A percentile compares a stretch with the other conserved stretches of the same genome.
Evolutionary conservation across 1,140 invertebrate species (phyloP).

Genomic region (Theocolax elegans): DNA sequence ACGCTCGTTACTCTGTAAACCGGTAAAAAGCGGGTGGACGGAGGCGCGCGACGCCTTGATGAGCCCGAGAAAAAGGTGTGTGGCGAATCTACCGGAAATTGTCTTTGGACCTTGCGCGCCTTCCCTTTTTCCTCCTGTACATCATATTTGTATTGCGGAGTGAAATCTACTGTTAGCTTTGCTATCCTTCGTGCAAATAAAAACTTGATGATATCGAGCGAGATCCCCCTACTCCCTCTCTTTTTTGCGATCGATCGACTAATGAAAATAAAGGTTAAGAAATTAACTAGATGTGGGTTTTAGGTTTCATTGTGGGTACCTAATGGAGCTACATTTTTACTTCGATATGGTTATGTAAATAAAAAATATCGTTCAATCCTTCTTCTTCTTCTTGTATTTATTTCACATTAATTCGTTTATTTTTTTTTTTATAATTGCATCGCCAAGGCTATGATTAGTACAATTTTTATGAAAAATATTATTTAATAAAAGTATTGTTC

Average conservation of each 20-base stretch:
- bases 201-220: not conserved
- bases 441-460: too few species aligned
- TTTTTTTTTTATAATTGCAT: too few species aligned
- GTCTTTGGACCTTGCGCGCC: slow-evolving; percentile 12
- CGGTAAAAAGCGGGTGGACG: not conserved
- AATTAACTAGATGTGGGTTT: too few species aligned
- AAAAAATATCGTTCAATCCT: too few species aligned
- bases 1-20: slow-evolving; percentile 2
- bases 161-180: not conserved
- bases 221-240: not conserved
- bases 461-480: too few species aligned
- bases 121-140: not conserved
- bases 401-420: too few species aligned
- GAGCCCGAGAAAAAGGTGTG: slow-evolving; percentile 16
- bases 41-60: not conserved
- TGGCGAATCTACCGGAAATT: slow-evolving; percentile 43
- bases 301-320: too few species aligned
- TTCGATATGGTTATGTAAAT: too few species aligned
- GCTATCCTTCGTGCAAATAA: not conserved
- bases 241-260: not conserved
- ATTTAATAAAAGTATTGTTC: too few species aligned
- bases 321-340: too few species aligned
- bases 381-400: too few species aligned
- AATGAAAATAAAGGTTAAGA: too few species aligned
- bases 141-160: slow-evolving; percentile 32